phyloP scores from a whole-genome alignment of 2,888 invertebrate genomes.

The Emmelina monodactyla region DNA sequence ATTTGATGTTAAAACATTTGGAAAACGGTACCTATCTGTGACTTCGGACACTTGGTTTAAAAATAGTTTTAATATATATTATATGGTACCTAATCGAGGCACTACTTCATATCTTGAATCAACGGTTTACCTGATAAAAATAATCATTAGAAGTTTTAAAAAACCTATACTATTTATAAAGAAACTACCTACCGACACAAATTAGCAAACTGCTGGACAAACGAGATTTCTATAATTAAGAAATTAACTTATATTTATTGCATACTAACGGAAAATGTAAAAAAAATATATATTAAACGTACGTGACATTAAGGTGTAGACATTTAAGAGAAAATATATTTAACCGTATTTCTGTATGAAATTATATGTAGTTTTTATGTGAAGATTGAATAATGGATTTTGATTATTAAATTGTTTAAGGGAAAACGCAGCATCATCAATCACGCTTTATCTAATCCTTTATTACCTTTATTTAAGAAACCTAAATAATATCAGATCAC shows the following conservation, averaged over 20 bases:
- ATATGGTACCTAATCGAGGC: too few relatives aligned
- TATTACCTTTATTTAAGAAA: not conserved
- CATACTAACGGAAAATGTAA: constrained; percentile 56
- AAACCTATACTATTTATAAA: constrained; percentile 20
- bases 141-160: too few relatives aligned
- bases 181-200: constrained; percentile 47
- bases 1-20: too few relatives aligned
- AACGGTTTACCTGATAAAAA: constrained; percentile 56
- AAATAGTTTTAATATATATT: too few relatives aligned
- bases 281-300: constrained; percentile 49
- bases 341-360: constrained; percentile 67
- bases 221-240: constrained; percentile 41
- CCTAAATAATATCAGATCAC: too few relatives aligned
- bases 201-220: not conserved
- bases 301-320: constrained; percentile 57
- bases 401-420: constrained; percentile 60
- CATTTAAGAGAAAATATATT: constrained; percentile 61
- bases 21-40: too few relatives aligned
- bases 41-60: too few relatives aligned
- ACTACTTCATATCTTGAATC: constrained; percentile 47
- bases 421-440: constrained; percentile 37
- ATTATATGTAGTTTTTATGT: constrained; percentile 67
- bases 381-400: constrained; percentile 59
- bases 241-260: constrained; percentile 38
- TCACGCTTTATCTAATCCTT: not conserved